Evolutionary conservation across 2,888 invertebrate species (phyloP), one percentile per base, ranked within the genome.

Genomic region (Acanthosoma haemorrhoidale): DNA sequence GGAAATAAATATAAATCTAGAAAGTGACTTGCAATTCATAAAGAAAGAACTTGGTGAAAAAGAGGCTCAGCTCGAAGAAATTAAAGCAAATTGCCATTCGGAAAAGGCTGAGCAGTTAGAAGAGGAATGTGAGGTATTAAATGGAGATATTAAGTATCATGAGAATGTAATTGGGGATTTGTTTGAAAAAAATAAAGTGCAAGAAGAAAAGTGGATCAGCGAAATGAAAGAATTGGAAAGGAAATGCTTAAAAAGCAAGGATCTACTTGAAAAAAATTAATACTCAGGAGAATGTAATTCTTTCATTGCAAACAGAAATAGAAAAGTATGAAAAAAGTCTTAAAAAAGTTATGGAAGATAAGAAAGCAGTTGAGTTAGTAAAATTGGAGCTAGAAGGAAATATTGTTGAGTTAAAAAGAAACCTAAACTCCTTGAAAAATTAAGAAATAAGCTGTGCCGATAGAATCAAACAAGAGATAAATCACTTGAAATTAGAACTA

Each of bases 71-170:
- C 13, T 61, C 34, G 34, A 61, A 38, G 36, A 61, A 61, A 61
- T 61, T 2, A 18, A 32, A 13, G 16, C 36, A 38, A 36, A 61
- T 18, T 18, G 32, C n/a, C 61, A 61, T 21, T 34, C 13, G n/a
- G 61, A 61, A 38, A n/a, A n/a, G n/a, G n/a, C n/a, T n/a, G 43
- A 51, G n/a, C 32, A 67, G 3, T 21, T 67, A 15, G 67, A 67
- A 11, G 57, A 67, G 32, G 67, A 67, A 36, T 67, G 67, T 34
- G 67, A 67, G 51, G 34, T 13, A 18, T 43, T 67, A 11, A n/a
- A 32, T 4, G 21, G 18, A 13, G 31, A 51, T 25, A 67, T 51
- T 18, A 43, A 67, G 18, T 21, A 57, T 43, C 32, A 43, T n/a
- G 51, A 67, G n/a, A 31, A 57, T 18, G 51, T 31, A 34, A 43